Base-by-base conservation (phyloP, 2,888 invertebrate species). In the Nomada flava region DNA sequence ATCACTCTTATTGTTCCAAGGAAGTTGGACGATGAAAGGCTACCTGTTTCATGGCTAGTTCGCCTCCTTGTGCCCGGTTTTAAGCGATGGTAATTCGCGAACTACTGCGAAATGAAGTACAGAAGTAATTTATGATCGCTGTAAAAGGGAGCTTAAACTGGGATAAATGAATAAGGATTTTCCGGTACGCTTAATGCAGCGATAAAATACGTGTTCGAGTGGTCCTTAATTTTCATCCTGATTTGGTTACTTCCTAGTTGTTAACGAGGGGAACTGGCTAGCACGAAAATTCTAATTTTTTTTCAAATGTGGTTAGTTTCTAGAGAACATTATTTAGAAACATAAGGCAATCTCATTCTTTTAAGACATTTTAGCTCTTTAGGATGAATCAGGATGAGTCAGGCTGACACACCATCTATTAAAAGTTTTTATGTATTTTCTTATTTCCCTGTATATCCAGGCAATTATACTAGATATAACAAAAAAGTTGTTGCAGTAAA, bases 1-100 rank as follows among this genome's bases (percentile, higher is more conserved):
- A 42, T 42, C 42, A n/a, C n/a, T 13, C 52, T n/a, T 60, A 52
- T 52, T 75, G 69, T 68, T 62, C 26, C 53, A 53, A 10, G 13
- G 42, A 23, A 65, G 50, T 59, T 52, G 36, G 0, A 15, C n/a
- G 52, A 20, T 29, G 36, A 15, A 59, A 42, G 53, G n/a, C 5
- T 57, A 29, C 42, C 20, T 15, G 18, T 20, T 15, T 53, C 18
- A 20, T 36, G 23, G 36, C 36, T 44, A 52, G 44, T 53, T 47
- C 18, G 29, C 36, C 13, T 53, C 23, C 42, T 42, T 63, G n/a
- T 18, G 18, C 23, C 42, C 18, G n/a, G 10, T 15, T 53, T 13
- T 2, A 11, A 55, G 15, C 26, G 57, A 65, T 57, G 29, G 65
- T 57, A 57, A 59, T 23, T 53, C 53, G 42, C 9, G 36, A 36